These are phyloP conservation scores for Phylloscopus collybita DNA, from an alignment of 2,797 vertebrate species.

Conservation along the genomic window DNA sequence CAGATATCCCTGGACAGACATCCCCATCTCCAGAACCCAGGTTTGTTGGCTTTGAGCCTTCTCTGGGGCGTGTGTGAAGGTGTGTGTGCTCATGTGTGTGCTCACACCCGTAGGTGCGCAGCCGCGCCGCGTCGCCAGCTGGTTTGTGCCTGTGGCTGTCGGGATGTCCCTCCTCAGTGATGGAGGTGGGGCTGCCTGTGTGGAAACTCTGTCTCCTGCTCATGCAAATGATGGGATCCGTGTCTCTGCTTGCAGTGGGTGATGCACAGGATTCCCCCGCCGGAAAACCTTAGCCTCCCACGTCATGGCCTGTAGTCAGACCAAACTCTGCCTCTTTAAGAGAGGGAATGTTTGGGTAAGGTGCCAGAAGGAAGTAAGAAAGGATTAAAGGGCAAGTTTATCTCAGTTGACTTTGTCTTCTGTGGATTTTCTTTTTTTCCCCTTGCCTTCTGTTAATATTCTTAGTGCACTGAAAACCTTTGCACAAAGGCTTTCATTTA, in stretches of 20 bases:
- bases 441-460: not conserved
- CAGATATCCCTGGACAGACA: not conserved
- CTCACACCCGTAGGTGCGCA: rapidly evolving
- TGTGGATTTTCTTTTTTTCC: not conserved
- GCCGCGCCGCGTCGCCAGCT: not conserved
- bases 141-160: not conserved
- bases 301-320: not conserved
- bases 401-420: not conserved
- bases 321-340: not conserved
- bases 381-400: not conserved
- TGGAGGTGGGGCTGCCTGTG: not conserved
- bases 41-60: not conserved
- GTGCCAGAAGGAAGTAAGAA: not conserved
- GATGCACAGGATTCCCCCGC: not conserved
- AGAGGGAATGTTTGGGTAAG: not conserved
- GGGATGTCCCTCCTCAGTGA: not conserved
- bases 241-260: not conserved
- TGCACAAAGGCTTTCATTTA: not conserved
- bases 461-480: not conserved
- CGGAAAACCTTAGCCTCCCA: not conserved
- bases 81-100: rapidly evolving
- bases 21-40: not conserved
- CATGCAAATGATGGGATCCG: not conserved
- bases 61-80: rapidly evolving
- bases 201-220: not conserved